Evolutionary conservation across 2,888 invertebrate species (phyloP).

Genomic region (Operophtera brumata): DNA sequence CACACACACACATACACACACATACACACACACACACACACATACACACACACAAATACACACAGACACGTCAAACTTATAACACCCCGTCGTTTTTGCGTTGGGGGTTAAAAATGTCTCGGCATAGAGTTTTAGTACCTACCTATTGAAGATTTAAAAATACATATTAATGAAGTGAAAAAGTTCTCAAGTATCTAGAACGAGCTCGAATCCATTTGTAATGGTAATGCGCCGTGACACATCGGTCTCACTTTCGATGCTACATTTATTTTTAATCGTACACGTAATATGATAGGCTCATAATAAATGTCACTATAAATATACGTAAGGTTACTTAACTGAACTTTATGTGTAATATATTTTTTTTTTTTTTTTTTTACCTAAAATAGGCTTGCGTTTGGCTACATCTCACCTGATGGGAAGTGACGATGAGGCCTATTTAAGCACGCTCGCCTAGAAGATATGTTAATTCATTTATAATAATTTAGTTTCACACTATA

Average conservation of each 20-base stretch:
- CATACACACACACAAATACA: too few relatives aligned
- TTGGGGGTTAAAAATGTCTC: neutral
- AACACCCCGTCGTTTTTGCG: too few relatives aligned
- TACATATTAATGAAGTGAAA: conserved; percentile 29
- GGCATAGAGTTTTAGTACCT: neutral
- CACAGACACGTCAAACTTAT: too few relatives aligned
- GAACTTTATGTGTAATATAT: neutral
- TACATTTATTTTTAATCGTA: conserved; percentile 32
- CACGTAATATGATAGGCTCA: conserved; percentile 6
- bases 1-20: too few relatives aligned
- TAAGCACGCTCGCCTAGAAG: too few relatives aligned
- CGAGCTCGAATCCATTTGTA: conserved; percentile 42
- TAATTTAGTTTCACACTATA: conserved; percentile 1
- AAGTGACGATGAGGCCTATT: too few relatives aligned
- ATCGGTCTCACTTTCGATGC: conserved; percentile 53
- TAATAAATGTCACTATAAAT: conserved; percentile 11
- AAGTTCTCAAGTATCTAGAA: conserved; percentile 32
- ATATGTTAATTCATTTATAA: neutral
- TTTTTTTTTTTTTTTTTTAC: too few relatives aligned
- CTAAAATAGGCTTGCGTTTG: too few relatives aligned
- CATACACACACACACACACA: too few relatives aligned
- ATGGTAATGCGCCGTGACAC: conserved; percentile 49
- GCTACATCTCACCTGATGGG: too few relatives aligned
- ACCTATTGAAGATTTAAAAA: conserved; percentile 17
- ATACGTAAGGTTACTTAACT: conserved; percentile 3